Base-by-base conservation (phyloP, 2,888 invertebrate genomes). In the Drosophila peninsularis region DNA sequence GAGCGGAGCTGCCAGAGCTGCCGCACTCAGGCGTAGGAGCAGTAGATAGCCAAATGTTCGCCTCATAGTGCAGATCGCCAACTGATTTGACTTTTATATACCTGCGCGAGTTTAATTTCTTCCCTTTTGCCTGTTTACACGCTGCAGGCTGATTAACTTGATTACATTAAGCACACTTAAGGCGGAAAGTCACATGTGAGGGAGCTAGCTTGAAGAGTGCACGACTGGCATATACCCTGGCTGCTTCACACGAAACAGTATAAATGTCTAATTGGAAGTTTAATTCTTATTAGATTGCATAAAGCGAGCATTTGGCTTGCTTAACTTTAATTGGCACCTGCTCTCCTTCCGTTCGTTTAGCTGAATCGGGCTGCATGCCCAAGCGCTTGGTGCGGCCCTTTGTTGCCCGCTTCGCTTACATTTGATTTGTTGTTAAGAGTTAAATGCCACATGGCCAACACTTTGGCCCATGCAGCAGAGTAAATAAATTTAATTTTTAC, bases 401-500 rank as follows among this genome's bases (percentile, higher is more conserved):
- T 53, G 49, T 60, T 56, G 61, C 53, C 64, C 62, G 82, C 80
- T 73, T 78, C 66, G 69, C 65, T 82, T 77, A 64, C 75, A 71
- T 44, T 71, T 81, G 81, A 82, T 85, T 85, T 85, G 86, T 74
- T 72, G 71, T 50, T 60, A 55, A 62, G 75, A 63, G 78, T 65
- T 80, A 75, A 75, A 73, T 75, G 70, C 79, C 54, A 82, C 86
- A 83, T 82, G 74, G 73, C 62, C 86, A 79, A 75, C 82, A 75
- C 67, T 69, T 75, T 72, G 47, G 42, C 68, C 49, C 68, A 44
- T 60, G 56, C 69, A 77, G 45, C 75, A 75, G 62, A 78, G 80
- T 87, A 84, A 87, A 87, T 87, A 82, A 87, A 85, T 87, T 82
- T 73, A 77, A 84, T 85, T 80, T 71, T 68, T 78, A 70, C 78